Evolutionary conservation across 2,113 vertebrate genomes (phyloP).

Genomic region (Lagopus leucura): DNA sequence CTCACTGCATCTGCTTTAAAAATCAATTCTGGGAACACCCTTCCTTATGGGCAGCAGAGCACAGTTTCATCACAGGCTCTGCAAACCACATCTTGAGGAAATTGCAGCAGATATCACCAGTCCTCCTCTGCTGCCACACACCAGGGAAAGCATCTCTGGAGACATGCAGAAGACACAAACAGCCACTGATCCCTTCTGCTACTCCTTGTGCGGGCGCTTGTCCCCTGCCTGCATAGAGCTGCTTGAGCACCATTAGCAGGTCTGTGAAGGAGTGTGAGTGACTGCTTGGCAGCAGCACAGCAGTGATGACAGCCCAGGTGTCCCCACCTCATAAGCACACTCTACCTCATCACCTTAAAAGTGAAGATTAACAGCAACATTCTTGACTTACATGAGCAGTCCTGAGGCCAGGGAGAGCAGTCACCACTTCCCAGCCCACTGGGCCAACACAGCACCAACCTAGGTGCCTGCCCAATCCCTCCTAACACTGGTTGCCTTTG

Average conservation of each 20-base stretch:
- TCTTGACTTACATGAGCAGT: not conserved
- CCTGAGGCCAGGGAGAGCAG: not conserved
- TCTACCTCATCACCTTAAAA: not conserved
- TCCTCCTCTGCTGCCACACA: not conserved
- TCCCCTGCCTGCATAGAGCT: not conserved
- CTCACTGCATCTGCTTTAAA: not conserved
- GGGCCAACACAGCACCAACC: not conserved
- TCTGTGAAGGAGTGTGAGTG: rapidly evolving
- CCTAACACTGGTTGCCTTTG: not conserved
- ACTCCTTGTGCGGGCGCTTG: not conserved
- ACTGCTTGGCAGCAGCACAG: not conserved
- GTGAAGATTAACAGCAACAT: not conserved
- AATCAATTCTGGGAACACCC: not conserved
- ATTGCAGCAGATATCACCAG: not conserved
- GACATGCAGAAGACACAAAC: rapidly evolving
- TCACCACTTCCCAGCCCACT: not conserved
- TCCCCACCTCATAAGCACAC: not conserved
- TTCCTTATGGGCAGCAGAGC: not conserved
- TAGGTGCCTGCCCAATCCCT: not conserved
- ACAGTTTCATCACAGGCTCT: not conserved
- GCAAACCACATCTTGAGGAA: not conserved
- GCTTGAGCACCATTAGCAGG: not conserved
- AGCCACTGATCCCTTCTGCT: not conserved
- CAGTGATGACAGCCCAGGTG: not conserved
- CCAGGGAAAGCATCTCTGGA: rapidly evolving